Evolutionary conservation across 64 coral and sea anemone species (phyloP).

Genomic region (Astreopora myriophthalma): DNA sequence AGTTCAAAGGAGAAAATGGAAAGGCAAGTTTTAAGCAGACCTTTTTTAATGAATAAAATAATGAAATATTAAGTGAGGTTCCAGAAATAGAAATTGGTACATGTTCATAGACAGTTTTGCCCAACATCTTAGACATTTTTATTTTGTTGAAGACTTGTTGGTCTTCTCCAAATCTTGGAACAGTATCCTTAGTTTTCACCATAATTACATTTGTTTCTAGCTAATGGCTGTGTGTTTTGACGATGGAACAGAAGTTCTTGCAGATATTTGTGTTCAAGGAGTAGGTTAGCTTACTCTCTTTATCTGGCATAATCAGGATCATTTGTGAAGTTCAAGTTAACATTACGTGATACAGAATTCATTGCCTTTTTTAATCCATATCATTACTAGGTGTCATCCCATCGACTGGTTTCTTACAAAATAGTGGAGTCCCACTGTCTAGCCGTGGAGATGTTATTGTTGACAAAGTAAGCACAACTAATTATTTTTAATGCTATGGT

Average conservation of each 20-base stretch:
- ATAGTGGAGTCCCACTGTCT: conserved; percentile 64
- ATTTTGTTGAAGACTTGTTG: background rate
- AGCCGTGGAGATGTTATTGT: conserved; percentile 83
- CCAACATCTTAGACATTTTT: background rate
- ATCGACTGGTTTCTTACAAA: conserved; percentile 78
- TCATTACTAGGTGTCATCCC: conserved; percentile 76
- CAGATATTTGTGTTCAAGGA: conserved; percentile 91
- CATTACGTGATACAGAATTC: background rate
- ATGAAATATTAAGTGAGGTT: too few species aligned
- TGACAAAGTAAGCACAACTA: conserved; percentile 61
- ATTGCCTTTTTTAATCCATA: background rate
- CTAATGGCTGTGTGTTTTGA: conserved; percentile 74
- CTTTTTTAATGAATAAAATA: too few species aligned
- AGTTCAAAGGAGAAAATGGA: conserved; percentile 87
- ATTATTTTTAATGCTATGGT: too few species aligned
- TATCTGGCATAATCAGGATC: background rate
- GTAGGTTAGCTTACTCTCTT: conserved; percentile 61
- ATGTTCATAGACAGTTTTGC: too few species aligned
- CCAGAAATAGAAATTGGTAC: too few species aligned
- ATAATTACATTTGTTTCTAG: conserved; percentile 13
- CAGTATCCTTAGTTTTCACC: background rate
- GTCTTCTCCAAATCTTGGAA: background rate
- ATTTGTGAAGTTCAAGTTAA: background rate
- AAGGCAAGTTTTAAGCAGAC: conserved; percentile 51
- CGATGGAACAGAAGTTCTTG: conserved; percentile 84